Percentiles rank a stretch among this genome's conserved stretches.
These are phyloP conservation scores for Leptinotarsa rubiginosa DNA, from an alignment of 2,888 invertebrate species.

Conservation along the genomic window DNA sequence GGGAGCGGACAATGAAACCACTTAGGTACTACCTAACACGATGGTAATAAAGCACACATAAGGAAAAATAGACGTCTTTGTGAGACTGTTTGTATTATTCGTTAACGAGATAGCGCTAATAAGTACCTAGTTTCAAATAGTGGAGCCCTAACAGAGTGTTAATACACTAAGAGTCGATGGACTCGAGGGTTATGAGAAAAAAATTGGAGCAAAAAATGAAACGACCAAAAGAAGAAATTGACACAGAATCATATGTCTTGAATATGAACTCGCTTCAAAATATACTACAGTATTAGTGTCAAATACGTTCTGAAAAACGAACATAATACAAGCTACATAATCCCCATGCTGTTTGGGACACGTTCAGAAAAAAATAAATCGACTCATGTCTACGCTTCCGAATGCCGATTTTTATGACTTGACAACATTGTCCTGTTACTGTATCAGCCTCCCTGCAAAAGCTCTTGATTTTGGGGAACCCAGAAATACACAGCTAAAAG, in stretches of 20 bases:
- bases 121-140: constrained; percentile 57
- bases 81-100: constrained; percentile 53
- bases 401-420: too few relatives aligned
- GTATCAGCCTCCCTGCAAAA: too few relatives aligned
- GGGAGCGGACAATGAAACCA: constrained; percentile 45
- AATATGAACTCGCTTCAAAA: neutral
- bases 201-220: neutral
- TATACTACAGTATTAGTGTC: too few relatives aligned
- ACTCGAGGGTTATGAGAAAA: neutral
- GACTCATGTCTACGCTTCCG: too few relatives aligned
- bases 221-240: neutral
- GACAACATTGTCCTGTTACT: too few relatives aligned
- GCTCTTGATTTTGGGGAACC: too few relatives aligned
- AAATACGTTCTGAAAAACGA: too few relatives aligned
- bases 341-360: too few relatives aligned
- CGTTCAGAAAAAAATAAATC: too few relatives aligned
- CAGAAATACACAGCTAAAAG: too few relatives aligned
- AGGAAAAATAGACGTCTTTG: constrained; percentile 52
- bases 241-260: neutral
- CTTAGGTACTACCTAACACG: constrained; percentile 47
- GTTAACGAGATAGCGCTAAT: constrained; percentile 57
- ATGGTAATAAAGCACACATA: constrained; percentile 54
- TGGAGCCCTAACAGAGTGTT: constrained; percentile 46
- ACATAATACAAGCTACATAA: too few relatives aligned
- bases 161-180: constrained; percentile 27